Evolutionary conservation across 2,797 vertebrate species (phyloP).

Genomic region (Brachymystax lenok): DNA sequence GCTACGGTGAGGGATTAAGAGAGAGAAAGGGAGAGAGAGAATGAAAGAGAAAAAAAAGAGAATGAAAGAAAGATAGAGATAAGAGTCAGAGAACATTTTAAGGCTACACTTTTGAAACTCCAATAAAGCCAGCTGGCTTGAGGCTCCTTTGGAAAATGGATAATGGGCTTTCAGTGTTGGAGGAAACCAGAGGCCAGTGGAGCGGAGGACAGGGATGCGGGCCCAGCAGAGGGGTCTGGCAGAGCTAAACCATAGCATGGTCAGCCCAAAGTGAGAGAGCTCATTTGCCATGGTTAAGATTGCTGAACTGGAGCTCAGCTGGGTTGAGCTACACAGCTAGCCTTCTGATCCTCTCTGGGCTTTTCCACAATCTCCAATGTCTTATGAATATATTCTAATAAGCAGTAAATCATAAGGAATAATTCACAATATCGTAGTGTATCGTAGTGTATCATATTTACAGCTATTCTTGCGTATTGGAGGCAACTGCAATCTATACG

Average conservation of each 20-base stretch:
- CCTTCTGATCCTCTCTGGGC: constrained; percentile 40
- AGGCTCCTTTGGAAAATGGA: constrained; percentile 56
- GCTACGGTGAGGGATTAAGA: constrained; percentile 33
- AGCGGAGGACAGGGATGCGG: constrained; percentile 28
- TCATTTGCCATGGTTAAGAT: constrained; percentile 56
- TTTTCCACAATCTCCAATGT: background rate
- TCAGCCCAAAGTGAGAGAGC: constrained; percentile 43
- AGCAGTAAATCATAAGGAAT: constrained; percentile 34
- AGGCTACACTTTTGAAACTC: constrained; percentile 57
- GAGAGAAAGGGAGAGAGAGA: background rate
- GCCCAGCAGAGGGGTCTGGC: constrained; percentile 11
- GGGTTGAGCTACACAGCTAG: constrained; percentile 10
- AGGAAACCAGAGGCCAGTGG: constrained; percentile 50
- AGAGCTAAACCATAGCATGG: constrained; percentile 32
- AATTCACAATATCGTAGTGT: constrained; percentile 11
- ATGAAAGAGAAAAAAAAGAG: constrained; percentile 1
- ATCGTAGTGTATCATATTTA: background rate
- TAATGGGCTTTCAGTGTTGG: constrained; percentile 46
- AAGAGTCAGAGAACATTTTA: constrained; percentile 52
- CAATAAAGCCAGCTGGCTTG: constrained; percentile 61
- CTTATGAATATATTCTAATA: constrained; percentile 38
- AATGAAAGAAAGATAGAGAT: constrained; percentile 22
- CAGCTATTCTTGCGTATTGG: background rate
- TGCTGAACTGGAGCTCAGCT: constrained; percentile 35
- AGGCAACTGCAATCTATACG: background rate